Conservation (phyloP, 1,140 invertebrate genomes). For the Caenorhabditis briggsae region DNA sequence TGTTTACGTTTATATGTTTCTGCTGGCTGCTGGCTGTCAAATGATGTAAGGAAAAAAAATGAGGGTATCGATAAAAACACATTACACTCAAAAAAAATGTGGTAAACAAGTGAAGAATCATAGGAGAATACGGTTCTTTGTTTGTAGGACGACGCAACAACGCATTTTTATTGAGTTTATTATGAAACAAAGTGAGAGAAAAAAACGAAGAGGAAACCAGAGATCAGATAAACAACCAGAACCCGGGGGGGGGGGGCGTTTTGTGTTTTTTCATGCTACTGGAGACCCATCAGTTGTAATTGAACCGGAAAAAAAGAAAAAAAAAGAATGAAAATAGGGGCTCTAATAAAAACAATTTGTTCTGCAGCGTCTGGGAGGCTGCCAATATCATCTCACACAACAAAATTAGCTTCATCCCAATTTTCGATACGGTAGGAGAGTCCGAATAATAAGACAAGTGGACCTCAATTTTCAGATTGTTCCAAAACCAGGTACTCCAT, state of each 20-base stretch:
- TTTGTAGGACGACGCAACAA: conserved; percentile 9
- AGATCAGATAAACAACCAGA: conserved; percentile 35
- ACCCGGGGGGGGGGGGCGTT: neutral
- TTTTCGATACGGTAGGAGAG: conserved; percentile 30
- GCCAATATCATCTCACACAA: conserved; percentile 42
- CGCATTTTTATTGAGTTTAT: conserved; percentile 13
- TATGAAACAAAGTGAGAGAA: conserved; percentile 44
- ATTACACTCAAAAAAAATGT: conserved; percentile 25
- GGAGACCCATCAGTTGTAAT: neutral
- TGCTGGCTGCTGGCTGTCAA: neutral
- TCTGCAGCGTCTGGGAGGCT: conserved; percentile 47
- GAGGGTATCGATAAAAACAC: conserved; percentile 30
- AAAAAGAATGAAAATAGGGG: neutral
- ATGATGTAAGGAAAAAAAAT: conserved; percentile 20
- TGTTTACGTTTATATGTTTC: conserved; percentile 40
- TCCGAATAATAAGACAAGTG: too few relatives aligned
- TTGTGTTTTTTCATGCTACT: neutral
- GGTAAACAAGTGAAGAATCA: conserved; percentile 37
- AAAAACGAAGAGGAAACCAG: neutral
- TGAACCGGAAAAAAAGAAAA: conserved; percentile 31
- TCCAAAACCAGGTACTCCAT: conserved; percentile 27
- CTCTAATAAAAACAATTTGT: too few relatives aligned
- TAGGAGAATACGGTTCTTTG: conserved; percentile 51
- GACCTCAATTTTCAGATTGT: neutral
- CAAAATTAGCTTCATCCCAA: conserved; percentile 50